Percentiles rank a stretch among this genome's conserved stretches.
Conservation (phyloP, 2,888 invertebrate species). For the Pemphredon lugubris region DNA sequence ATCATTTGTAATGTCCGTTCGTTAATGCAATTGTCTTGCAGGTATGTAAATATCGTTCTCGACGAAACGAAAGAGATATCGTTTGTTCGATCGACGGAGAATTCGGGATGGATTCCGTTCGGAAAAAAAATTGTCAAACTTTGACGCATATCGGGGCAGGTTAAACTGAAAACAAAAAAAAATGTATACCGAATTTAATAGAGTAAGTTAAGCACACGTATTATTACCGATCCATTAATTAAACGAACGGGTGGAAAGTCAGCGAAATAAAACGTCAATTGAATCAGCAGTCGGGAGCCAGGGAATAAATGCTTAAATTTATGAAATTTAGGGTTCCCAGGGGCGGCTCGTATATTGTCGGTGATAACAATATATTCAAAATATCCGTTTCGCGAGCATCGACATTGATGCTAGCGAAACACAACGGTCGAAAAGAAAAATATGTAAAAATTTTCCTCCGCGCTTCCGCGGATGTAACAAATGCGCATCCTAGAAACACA, state of each 20-base stretch:
- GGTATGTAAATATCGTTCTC: slow-evolving; percentile 42
- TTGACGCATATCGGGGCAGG: neutral
- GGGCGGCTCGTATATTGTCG: too few species aligned
- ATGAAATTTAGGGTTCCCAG: too few species aligned
- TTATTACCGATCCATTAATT: neutral
- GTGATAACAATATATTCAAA: neutral
- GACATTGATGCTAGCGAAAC: too few species aligned
- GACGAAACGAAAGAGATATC: neutral
- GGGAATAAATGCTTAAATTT: too few species aligned
- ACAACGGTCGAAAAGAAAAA: too few species aligned
- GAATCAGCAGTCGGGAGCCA: too few species aligned
- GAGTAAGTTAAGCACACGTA: slow-evolving; percentile 22
- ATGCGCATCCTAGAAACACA: too few species aligned
- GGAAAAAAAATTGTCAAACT: neutral
- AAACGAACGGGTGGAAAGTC: neutral
- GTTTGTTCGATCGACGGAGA: neutral
- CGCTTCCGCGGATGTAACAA: too few species aligned
- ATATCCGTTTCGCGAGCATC: slow-evolving; percentile 1
- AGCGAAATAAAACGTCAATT: neutral
- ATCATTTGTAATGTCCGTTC: slow-evolving; percentile 15
- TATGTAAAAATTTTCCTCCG: too few species aligned
- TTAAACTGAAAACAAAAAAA: slow-evolving; percentile 11
- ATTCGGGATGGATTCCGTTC: neutral
- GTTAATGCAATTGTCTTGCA: slow-evolving; percentile 2
- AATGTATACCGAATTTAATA: slow-evolving; percentile 45